These are phyloP conservation scores for Callyntrura sp. DNA, from an alignment of 2,888 invertebrate genomes.

Conservation along the genomic window DNA sequence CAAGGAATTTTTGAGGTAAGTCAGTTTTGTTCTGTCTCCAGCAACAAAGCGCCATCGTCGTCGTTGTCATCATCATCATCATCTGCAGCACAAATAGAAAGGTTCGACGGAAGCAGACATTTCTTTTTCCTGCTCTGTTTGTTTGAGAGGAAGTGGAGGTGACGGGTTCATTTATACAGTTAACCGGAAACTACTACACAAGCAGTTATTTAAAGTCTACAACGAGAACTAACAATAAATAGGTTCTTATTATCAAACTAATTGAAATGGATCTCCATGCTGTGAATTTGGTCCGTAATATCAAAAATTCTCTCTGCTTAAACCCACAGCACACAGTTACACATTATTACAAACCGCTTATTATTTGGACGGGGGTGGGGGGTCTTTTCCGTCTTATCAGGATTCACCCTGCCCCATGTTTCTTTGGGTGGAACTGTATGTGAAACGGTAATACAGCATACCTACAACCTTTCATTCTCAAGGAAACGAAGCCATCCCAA, in stretches of 20 bases:
- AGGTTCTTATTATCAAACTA: background rate
- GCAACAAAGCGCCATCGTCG: background rate
- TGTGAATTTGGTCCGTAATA: background rate
- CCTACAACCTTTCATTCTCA: background rate
- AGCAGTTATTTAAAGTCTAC: background rate
- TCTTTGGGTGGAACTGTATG: background rate
- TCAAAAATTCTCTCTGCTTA: background rate
- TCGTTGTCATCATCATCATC: background rate
- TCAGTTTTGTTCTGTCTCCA: background rate
- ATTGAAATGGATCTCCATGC: conserved; percentile 5
- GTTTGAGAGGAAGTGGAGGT: conserved; percentile 8
- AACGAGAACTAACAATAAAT: background rate
- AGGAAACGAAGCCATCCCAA: conserved; percentile 39
- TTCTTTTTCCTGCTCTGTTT: conserved; percentile 17
- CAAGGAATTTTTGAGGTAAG: conserved; percentile 9
- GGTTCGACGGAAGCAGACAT: conserved; percentile 15
- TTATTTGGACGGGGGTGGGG: background rate
- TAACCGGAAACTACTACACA: conserved; percentile 12
- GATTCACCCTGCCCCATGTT: conserved; percentile 20
- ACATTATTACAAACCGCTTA: background rate
- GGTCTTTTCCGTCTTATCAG: background rate
- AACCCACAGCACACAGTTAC: background rate
- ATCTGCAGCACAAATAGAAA: conserved; percentile 17
- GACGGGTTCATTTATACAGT: conserved; percentile 41
- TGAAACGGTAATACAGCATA: background rate